Evolutionary conservation across 1,140 invertebrate species (phyloP), one percentile per base, ranked within the genome.

Genomic region (Marisa cornuarietis): DNA sequence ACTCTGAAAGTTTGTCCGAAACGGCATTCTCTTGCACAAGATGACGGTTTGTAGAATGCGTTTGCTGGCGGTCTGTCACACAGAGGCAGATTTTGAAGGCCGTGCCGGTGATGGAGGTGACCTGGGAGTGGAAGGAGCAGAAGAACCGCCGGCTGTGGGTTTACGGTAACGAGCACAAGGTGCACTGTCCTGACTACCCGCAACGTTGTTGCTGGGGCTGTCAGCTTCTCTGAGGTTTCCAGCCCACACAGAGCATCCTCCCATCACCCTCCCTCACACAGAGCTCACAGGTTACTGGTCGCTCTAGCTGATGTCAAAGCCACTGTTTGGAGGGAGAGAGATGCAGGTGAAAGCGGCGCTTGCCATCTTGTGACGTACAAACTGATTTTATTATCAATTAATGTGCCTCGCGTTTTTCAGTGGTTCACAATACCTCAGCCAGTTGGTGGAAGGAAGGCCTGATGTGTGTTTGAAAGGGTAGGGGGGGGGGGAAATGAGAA

Each of bases 121-220:
- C 80, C 31, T 87, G 83, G 68, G 79, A 54, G 8, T 88, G 83
- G 83, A 81, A 88, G 42, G 84, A 87, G 24, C 22, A 74, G 58
- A 71, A 72, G 62, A 75, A 78, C 20, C 79, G 76, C 16, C 72
- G 85, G n/a, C 88, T 83, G 81, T 90, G 86, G 84, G 85, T 90
- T 42, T 90, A 88, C 78, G 89, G 89, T 16, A 82, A 85, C 68
- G 86, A 88, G 76, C 84, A 83, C 68, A 85, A 83, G 42, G 88
- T 89, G 0, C 83, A 90, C 77, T 84, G 86, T 8, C 86, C 88
- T 0, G 88, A 88, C 63, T 90, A 90, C 73, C 89, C 89, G 0
- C 86, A 90, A 76, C 86, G 89, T 58, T 89, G 88, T 79, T 90
- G 89, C 78, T 90, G 89, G 80, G 87, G 88, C 18, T 90, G 88